These are phyloP conservation scores for Microtus oregoni DNA, from an alignment of 2,113 vertebrate genomes.

Conservation along the genomic window DNA sequence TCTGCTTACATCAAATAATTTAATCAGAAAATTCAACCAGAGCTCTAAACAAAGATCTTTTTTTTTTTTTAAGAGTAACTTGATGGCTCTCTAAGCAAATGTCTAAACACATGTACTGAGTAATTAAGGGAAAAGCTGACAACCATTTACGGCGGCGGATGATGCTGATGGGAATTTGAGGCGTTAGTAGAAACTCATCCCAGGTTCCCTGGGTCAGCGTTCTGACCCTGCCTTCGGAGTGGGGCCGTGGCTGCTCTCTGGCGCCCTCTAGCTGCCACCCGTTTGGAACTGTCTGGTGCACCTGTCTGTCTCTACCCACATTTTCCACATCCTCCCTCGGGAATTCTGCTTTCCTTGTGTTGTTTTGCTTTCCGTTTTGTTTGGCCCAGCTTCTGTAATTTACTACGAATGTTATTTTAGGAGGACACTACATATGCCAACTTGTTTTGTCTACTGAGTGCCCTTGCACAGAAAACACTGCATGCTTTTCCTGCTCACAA, in stretches of 20 bases:
- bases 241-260: rapidly evolving
- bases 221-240: background rate
- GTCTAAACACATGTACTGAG: constrained; percentile 53
- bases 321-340: background rate
- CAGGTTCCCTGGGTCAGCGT: background rate
- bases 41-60: constrained; percentile 54
- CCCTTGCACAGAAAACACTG: background rate
- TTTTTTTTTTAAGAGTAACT: constrained; percentile 35
- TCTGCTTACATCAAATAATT: constrained; percentile 56
- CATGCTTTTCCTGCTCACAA: background rate
- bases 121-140: constrained; percentile 54
- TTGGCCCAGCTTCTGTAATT: constrained; percentile 49
- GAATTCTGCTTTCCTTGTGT: background rate
- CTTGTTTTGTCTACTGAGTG: background rate
- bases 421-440: background rate
- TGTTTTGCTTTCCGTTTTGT: background rate
- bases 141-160: background rate
- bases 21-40: constrained; percentile 39
- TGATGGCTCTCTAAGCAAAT: constrained; percentile 55
- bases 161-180: constrained; percentile 11
- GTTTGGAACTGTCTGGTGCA: background rate
- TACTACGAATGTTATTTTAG: background rate
- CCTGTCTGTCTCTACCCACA: background rate
- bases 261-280: background rate
- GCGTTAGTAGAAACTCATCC: background rate